phyloP scores from a whole-genome alignment of 2,797 vertebrate species.

The Mastacembelus armatus region DNA sequence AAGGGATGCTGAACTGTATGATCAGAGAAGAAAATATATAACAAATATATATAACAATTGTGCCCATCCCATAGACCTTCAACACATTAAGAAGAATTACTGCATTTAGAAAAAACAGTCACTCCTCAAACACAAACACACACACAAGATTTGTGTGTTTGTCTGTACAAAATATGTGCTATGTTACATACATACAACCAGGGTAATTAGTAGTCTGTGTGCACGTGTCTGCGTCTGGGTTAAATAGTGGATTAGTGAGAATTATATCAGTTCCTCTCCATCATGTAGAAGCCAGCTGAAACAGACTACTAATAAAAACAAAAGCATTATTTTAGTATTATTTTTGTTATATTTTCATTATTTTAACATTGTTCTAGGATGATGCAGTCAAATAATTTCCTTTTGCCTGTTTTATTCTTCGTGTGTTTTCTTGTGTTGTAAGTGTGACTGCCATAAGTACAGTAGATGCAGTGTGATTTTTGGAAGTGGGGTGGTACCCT shows the following conservation, averaged over 20 bases:
- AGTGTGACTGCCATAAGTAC: no score
- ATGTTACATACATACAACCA: conserved; percentile 34
- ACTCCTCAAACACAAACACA: conserved; percentile 2
- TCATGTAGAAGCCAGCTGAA: conserved; percentile 20
- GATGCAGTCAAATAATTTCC: not conserved
- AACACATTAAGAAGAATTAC: no score
- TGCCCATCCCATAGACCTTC: no score
- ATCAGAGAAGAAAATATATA: not conserved
- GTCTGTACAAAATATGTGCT: conserved; percentile 27
- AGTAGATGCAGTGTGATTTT: no score
- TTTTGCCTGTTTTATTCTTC: not conserved
- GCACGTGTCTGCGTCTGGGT: conserved; percentile 48
- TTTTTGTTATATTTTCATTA: not conserved
- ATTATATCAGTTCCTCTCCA: conserved; percentile 54
- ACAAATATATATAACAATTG: not conserved
- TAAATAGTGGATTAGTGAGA: conserved; percentile 63
- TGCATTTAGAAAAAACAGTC: no score
- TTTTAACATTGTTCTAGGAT: not conserved
- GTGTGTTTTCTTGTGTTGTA: not conserved
- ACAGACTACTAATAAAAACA: not conserved
- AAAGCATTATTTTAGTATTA: not conserved
- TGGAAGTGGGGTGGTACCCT: no score
- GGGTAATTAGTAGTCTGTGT: conserved; percentile 30
- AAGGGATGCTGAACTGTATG: no score
- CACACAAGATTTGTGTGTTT: conserved; percentile 19